Conservation (phyloP, 2,888 invertebrate genomes). For the Gandaritis pyraliata region DNA sequence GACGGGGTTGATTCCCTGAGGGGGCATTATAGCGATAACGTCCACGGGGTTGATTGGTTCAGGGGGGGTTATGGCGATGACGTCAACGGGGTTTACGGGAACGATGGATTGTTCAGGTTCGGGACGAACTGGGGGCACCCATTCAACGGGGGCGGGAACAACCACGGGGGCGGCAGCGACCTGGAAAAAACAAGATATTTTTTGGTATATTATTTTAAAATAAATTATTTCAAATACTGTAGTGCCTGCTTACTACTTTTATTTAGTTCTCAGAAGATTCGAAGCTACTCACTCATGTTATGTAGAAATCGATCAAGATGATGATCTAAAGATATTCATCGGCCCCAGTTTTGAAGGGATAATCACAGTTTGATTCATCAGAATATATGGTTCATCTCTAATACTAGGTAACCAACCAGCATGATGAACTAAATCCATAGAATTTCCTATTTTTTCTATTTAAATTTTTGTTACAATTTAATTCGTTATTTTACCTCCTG, state of each 20-base stretch:
- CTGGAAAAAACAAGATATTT: slow-evolving; percentile 4
- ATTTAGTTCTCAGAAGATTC: too few species aligned
- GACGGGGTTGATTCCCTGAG: slow-evolving; percentile 36
- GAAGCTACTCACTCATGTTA: too few species aligned
- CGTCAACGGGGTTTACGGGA: slow-evolving; percentile 9
- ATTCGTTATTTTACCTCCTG: slow-evolving; percentile 28
- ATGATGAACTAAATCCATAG: too few species aligned
- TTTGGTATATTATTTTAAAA: too few species aligned
- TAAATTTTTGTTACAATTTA: neutral
- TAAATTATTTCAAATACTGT: too few species aligned
- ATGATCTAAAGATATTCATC: too few species aligned
- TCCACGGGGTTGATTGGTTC: slow-evolving; percentile 21
- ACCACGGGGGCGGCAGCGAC: slow-evolving; percentile 6
- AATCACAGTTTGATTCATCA: too few species aligned
- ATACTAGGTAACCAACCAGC: too few species aligned
- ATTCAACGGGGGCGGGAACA: slow-evolving; percentile 8
- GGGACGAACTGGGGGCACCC: slow-evolving; percentile 19
- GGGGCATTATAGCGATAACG: slow-evolving; percentile 29
- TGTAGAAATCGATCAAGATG: too few species aligned
- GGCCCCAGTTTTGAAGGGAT: too few species aligned
- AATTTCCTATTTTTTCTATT: too few species aligned
- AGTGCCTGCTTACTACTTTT: neutral
- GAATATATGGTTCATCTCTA: too few species aligned
- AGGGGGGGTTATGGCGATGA: slow-evolving; percentile 24
- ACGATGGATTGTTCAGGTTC: slow-evolving; percentile 10